A percentile compares a stretch with the other conserved stretches of the same genome.
Conservation (phyloP, 2,113 vertebrate species). For the Syngnathoides biaculeatus region DNA sequence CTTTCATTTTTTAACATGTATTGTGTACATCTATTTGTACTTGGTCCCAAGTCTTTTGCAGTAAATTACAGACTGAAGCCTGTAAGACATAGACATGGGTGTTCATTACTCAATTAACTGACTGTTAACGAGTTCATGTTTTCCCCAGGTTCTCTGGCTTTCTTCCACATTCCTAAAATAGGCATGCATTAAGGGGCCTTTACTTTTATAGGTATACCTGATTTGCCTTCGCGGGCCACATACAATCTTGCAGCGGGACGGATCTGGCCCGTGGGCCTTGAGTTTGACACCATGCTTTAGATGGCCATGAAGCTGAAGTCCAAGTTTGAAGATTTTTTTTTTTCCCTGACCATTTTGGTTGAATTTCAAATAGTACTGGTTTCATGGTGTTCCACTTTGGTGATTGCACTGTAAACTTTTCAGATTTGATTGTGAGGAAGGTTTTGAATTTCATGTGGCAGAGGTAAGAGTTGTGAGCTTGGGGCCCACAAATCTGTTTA, state of each 20-base stretch:
- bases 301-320: neutral
- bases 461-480: neutral
- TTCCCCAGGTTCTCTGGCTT: neutral
- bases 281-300: neutral
- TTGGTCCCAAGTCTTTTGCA: no score
- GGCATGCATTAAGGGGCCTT: neutral
- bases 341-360: neutral
- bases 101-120: neutral
- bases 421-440: neutral
- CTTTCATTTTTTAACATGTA: no score
- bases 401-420: neutral
- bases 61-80: no score
- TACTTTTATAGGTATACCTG: no score
- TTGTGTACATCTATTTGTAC: no score
- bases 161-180: neutral
- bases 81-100: no score
- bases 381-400: neutral
- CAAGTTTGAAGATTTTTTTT: neutral
- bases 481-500: neutral
- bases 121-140: neutral
- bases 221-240: no score
- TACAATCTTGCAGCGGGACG: no score
- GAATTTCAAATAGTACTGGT: neutral
- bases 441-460: neutral
- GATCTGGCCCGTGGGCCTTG: no score